Evolutionary conservation across 2,888 invertebrate species (phyloP), one percentile per base, ranked within the genome.

Genomic region (Plusia festucae): DNA sequence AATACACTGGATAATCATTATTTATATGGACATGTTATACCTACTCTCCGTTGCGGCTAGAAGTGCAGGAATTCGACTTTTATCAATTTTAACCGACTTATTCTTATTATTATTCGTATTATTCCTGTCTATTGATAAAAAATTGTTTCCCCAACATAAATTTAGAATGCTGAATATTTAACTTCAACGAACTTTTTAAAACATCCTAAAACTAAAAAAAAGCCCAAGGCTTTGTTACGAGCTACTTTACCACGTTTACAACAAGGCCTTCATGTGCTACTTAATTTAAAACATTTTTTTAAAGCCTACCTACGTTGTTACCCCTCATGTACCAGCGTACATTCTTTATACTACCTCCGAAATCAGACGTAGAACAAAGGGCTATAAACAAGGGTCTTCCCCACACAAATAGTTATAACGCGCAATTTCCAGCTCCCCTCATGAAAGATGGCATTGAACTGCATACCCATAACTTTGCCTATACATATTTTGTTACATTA

Each of bases 361-460:
- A 49, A 49, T 49, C 20, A 49, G 46, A 49, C 46, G 46, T 49
- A 49, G 20, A 49, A 49, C 46, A 49, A 49, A 49, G 46, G 46
- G 20, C 46, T 18, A 49, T 49, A 49, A 49, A 49, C 46, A 49
- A 49, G 46, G 18, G 46, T 49, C 46, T 20, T 20, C 46, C 46
- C 18, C 18, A 46, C 9, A 13, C 46, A 49, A 20, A 44, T 16
- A 49, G 46, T 49, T 49, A 49, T 49, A 20, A 20, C 46, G 46
- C 46, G 46, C 46, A 49, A 18, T 49, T 49, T 49, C 46, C 46
- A 49, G 46, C 20, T 49, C 46, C 46, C 46, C 46, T 9, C 20
- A 20, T 49, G 46, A 49, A 49, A 13, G 18, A 49, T 49, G 18
- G 46, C 46, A 49, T 20, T 49, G 20, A 49, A 18, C 46, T 46